Evolutionary conservation across 1,140 invertebrate genomes (phyloP), one percentile per base, ranked within the genome.

Genomic region (Ephestia elutella): DNA sequence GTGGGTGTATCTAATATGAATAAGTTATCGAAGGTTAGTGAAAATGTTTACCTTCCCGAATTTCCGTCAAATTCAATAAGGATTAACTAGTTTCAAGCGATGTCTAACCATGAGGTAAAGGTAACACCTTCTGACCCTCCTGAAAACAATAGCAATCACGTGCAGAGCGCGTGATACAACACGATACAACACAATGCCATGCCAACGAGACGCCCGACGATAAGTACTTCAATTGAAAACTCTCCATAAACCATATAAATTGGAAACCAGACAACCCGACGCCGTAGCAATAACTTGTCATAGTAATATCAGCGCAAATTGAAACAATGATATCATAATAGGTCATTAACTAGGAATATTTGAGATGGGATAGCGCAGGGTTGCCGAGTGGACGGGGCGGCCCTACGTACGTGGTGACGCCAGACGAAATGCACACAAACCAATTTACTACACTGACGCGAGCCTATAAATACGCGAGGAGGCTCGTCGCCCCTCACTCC

Each of bases 401-500:
- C 49, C 30, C 25, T 59, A 56, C 32, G 61, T 56, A 60, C 15
- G 20, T 32, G 30, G 67, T 82, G 82, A 86, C 79, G 80, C 73
- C 65, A 73, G 54, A 60, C 64, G 56, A 35, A 66, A 25, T 64
- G 61, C 78, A 77, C 71, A 78, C 78, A 78, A 73, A 76, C 48
- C 57, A 50, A 69, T 60, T 69, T 65, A 70, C 50, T 68, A 57
- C 21, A n/a, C 63, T 50, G 56, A 10, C 32, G 51, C 28, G 59
- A 75, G 60, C 35, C 71, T 86, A 84, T 87, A 87, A 78, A 87
- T 74, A 74, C 66, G 65, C 44, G 54, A 50, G 60, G 55, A 63
- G 57, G 38, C 54, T 66, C 65, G 48, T 72, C 77, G 60, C 78
- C 72, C 82, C 82, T 60, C 85, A 85, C 65, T 78, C 70, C 74